phyloP scores from a whole-genome alignment of 2,888 invertebrate genomes.

The Caradrina clavipalpis region DNA sequence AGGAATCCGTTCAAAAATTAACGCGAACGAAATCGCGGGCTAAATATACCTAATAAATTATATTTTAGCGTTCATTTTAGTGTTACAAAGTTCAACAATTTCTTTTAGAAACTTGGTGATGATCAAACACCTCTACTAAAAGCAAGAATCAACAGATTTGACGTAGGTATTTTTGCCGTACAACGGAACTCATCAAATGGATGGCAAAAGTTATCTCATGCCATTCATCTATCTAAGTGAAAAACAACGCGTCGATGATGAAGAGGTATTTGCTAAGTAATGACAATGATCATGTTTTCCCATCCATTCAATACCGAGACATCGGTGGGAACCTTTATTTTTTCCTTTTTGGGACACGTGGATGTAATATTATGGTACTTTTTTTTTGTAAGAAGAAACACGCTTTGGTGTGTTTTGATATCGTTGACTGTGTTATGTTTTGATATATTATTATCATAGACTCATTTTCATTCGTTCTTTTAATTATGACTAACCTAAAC shows the following conservation, averaged over 20 bases:
- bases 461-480: no score
- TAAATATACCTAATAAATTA: no score
- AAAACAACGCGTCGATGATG: slow-evolving; percentile 38
- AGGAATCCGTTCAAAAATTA: no score
- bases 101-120: not conserved
- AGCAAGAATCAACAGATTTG: no score
- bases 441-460: no score
- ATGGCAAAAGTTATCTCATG: not conserved
- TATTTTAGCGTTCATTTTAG: no score
- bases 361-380: not conserved
- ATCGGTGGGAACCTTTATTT: slow-evolving; percentile 9
- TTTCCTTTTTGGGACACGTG: not conserved
- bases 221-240: slow-evolving; percentile 17
- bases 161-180: not conserved
- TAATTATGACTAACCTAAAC: no score
- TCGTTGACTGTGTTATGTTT: no score
- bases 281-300: slow-evolving; percentile 30
- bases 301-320: slow-evolving; percentile 17
- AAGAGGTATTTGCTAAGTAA: slow-evolving; percentile 40
- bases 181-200: not conserved
- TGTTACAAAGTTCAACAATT: no score
- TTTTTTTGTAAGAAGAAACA: not conserved
- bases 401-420: no score
- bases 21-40: no score
- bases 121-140: not conserved